phyloP scores from a whole-genome alignment of 2,113 vertebrate genomes.

The Toxotes chatareus region DNA sequence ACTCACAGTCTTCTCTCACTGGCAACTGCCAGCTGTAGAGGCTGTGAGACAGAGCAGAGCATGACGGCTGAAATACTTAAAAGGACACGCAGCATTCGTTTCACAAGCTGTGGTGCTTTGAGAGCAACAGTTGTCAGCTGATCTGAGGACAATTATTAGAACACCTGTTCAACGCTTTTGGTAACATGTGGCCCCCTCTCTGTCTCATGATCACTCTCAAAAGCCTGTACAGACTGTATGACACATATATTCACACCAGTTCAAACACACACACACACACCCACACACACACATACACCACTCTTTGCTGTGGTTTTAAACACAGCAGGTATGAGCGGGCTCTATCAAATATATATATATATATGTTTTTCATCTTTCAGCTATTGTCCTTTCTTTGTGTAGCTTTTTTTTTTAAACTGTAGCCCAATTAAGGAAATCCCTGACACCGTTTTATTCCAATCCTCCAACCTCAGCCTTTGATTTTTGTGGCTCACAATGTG shows the following conservation, averaged over 20 bases:
- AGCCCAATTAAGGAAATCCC: conserved; percentile 75
- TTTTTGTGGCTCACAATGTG: conserved; percentile 63
- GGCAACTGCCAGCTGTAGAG: conserved; percentile 64
- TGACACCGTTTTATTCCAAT: conserved; percentile 71
- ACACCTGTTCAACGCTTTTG: conserved; percentile 75
- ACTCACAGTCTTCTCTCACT: conserved; percentile 34
- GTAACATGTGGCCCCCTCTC: conserved; percentile 35
- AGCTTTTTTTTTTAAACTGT: conserved; percentile 38
- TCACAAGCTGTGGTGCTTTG: conserved; percentile 53
- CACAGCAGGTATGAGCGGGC: conserved; percentile 14
- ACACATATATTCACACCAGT: not conserved
- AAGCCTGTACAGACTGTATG: conserved; percentile 18
- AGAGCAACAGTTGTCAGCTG: conserved; percentile 80
- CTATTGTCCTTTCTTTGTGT: conserved; percentile 48
- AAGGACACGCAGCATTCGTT: conserved; percentile 63
- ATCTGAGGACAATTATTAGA: conserved; percentile 75
- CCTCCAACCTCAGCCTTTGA: conserved; percentile 55
- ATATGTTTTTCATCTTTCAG: conserved; percentile 30
- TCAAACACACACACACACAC: not conserved
- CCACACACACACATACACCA: conserved; percentile 8
- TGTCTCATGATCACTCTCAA: conserved; percentile 41
- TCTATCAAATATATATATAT: not conserved
- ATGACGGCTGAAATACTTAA: conserved; percentile 56
- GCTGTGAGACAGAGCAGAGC: conserved; percentile 25
- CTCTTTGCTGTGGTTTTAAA: conserved; percentile 9